These are phyloP conservation scores for chimpanzee (Pan troglodytes) DNA, from an alignment of 2,113 vertebrate species.

Conservation along the genomic window NHGRI_mPanTro3-v2.1_pri NC_072401.2:169406501-169407000, in stretches of 20 bases:
- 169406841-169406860: neutral
- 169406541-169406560: neutral
- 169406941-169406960: neutral
- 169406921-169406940: neutral
- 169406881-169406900: neutral
- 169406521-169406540: neutral
- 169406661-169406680: neutral
- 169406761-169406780: neutral
- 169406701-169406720: neutral
- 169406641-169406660: neutral
- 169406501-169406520: too few species aligned
- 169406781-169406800: neutral
- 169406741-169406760: neutral
- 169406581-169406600: neutral
- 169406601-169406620: too few species aligned
- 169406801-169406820: neutral
- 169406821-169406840: neutral
- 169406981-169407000: neutral
- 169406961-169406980: neutral
- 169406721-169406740: neutral
- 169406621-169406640: neutral
- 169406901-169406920: neutral
- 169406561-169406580: neutral
- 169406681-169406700: neutral
- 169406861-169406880: neutral